These are phyloP conservation scores for Tenrec ecaudatus DNA, from an alignment of 2,113 vertebrate species.

Conservation along the genomic window DNA sequence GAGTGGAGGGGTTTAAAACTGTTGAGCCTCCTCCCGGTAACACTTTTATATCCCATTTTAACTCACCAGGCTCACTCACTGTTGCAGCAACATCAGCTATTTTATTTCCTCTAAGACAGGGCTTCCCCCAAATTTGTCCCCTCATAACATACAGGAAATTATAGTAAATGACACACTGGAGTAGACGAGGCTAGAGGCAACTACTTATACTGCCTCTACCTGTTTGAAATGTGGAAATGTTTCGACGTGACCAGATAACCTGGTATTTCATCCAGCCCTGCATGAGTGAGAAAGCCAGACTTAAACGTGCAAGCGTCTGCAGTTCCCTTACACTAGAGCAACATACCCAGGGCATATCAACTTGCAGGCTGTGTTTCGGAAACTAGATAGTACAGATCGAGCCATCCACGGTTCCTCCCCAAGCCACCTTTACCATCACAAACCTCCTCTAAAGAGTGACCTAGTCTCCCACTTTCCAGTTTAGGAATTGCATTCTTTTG, in stretches of 20 bases:
- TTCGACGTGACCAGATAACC: not conserved
- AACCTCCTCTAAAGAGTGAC: not conserved
- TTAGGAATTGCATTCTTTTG: not conserved
- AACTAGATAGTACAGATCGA: not conserved
- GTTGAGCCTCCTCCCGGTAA: too few relatives aligned
- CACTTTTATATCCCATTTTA: not conserved
- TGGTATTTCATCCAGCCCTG: not conserved
- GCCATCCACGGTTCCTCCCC: not conserved
- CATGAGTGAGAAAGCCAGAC: not conserved
- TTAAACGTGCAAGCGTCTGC: not conserved
- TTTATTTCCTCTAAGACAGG: not conserved
- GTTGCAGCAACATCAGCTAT: not conserved
- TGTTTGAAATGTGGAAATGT: not conserved
- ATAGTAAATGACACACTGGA: not conserved
- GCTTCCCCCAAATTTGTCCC: not conserved
- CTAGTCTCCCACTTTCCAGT: not conserved
- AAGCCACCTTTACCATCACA: not conserved
- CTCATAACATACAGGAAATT: not conserved
- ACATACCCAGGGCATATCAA: not conserved
- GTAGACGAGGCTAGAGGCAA: not conserved
- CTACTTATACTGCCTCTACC: not conserved
- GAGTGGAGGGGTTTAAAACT: too few relatives aligned
- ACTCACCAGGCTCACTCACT: not conserved
- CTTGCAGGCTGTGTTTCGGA: not conserved
- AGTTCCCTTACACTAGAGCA: not conserved